Conservation (phyloP, 2,888 invertebrate species). For the Boloria selene region DNA sequence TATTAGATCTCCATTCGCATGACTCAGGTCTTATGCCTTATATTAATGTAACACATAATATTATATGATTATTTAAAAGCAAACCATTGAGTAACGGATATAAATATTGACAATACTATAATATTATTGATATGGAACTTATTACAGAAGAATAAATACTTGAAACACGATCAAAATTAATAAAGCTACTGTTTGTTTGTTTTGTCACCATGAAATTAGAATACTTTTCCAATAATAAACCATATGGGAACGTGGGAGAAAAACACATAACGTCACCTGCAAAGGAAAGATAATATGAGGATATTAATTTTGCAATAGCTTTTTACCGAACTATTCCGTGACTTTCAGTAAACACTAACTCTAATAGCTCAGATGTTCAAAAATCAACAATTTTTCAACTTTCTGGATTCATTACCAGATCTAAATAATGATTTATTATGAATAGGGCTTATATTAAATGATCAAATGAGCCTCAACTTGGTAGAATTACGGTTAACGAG, state of each 20-base stretch:
- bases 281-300: slow-evolving; percentile 52
- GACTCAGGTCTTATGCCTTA: no score
- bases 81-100: neutral
- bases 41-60: no score
- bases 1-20: no score
- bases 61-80: no score
- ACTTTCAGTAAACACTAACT: neutral
- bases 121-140: neutral
- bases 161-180: slow-evolving; percentile 20
- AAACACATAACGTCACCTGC: slow-evolving; percentile 47
- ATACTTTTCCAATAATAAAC: slow-evolving; percentile 22
- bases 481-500: no score
- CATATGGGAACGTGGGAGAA: slow-evolving; percentile 51
- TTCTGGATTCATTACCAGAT: no score
- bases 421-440: no score
- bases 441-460: no score
- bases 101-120: slow-evolving; percentile 5
- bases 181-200: slow-evolving; percentile 21
- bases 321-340: neutral
- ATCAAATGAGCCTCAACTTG: no score
- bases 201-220: slow-evolving; percentile 22
- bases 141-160: slow-evolving; percentile 15
- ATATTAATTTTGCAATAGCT: slow-evolving; percentile 53
- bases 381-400: no score
- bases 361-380: no score